phyloP scores from a whole-genome alignment of 2,888 invertebrate species.

The Agapostemon virescens region DNA sequence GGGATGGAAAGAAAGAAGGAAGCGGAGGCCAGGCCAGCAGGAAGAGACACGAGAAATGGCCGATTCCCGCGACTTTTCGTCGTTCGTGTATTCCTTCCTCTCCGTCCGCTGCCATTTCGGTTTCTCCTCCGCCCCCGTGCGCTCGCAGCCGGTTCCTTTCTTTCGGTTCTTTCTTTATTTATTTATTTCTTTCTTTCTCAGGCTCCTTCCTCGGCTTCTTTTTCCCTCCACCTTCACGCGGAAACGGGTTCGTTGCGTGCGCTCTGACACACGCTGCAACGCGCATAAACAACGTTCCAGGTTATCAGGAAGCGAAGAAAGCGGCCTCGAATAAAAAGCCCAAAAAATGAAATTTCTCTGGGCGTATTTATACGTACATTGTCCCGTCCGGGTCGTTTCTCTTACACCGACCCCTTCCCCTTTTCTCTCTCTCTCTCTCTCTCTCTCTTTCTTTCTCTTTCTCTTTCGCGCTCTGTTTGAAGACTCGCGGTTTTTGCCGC shows the following conservation, averaged over 20 bases:
- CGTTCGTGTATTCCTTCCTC: slow-evolving; percentile 43
- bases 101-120: slow-evolving; percentile 23
- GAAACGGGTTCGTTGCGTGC: slow-evolving; percentile 63
- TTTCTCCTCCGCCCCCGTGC: slow-evolving; percentile 20
- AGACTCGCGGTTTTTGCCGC: not conserved
- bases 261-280: slow-evolving; percentile 19
- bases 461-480: not conserved
- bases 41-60: slow-evolving; percentile 55
- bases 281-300: slow-evolving; percentile 39
- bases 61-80: slow-evolving; percentile 48
- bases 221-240: slow-evolving; percentile 40
- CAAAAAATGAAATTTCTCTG: slow-evolving; percentile 32
- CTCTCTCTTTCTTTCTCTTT: not conserved
- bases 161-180: not conserved
- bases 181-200: not conserved
- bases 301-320: slow-evolving; percentile 59
- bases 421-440: not conserved
- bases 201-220: not conserved
- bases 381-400: slow-evolving; percentile 15
- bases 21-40: slow-evolving; percentile 45
- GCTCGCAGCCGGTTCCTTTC: not conserved
- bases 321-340: slow-evolving; percentile 36
- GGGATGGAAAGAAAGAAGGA: slow-evolving; percentile 32
- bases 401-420: not conserved
- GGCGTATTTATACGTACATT: not conserved